phyloP scores from a whole-genome alignment of 1,140 invertebrate genomes.

The Drosophila subobscura region DNA sequence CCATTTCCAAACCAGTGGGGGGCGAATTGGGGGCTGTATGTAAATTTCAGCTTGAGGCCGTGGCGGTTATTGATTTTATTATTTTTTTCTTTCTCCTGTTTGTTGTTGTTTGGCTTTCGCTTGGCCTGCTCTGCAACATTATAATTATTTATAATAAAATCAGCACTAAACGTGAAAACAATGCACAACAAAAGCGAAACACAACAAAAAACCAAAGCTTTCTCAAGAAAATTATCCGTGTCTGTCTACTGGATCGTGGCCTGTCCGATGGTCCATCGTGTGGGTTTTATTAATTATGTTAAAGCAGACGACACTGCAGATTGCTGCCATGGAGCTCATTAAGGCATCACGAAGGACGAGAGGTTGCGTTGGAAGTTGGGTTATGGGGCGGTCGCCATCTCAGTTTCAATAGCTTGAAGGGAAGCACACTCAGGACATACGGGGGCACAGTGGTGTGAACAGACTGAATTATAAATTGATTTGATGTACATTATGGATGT shows the following conservation, averaged over 20 bases:
- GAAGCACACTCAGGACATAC: background rate
- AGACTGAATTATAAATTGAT: too few relatives aligned
- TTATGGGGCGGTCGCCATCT: constrained; percentile 2
- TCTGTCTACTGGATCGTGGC: background rate
- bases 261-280: constrained; percentile 5
- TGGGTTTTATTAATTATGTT: constrained; percentile 59
- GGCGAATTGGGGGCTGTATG: constrained; percentile 1
- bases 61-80: constrained; percentile 75
- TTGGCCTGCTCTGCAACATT: constrained; percentile 46
- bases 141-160: constrained; percentile 78
- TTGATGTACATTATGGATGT: too few relatives aligned
- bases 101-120: constrained; percentile 24
- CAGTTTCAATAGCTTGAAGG: constrained; percentile 71
- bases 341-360: constrained; percentile 32
- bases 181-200: constrained; percentile 6
- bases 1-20: background rate
- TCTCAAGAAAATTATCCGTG: constrained; percentile 10
- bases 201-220: constrained; percentile 34
- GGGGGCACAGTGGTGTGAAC: constrained; percentile 3
- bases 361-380: too few relatives aligned
- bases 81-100: constrained; percentile 4
- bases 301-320: constrained; percentile 31
- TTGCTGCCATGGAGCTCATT: constrained; percentile 54
- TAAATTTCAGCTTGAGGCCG: constrained; percentile 47
- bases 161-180: constrained; percentile 39